Percentiles rank a stretch among this genome's conserved stretches.
Evolutionary conservation across 2,888 invertebrate genomes (phyloP).

Genomic region (Orthosia cruda): DNA sequence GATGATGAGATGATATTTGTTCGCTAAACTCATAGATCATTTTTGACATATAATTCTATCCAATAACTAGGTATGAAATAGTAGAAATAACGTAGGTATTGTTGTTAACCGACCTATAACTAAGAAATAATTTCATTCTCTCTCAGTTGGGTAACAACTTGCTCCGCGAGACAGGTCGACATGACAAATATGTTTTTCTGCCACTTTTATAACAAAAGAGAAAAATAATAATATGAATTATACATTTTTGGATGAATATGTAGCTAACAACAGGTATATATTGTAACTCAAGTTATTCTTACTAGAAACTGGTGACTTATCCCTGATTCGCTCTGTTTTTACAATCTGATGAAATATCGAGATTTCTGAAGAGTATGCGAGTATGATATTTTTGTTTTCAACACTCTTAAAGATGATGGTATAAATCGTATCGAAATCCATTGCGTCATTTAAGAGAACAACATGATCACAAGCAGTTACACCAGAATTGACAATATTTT

Average conservation of each 20-base stretch:
- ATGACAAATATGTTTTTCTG: conserved; percentile 43
- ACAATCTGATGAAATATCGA: too few species aligned
- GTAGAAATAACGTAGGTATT: neutral
- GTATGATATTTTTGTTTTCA: too few species aligned
- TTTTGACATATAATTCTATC: neutral
- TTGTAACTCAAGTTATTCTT: neutral
- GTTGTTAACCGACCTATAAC: neutral
- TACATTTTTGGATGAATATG: conserved; percentile 13
- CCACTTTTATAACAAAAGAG: conserved; percentile 16
- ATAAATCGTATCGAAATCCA: too few species aligned
- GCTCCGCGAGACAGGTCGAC: conserved; percentile 19
- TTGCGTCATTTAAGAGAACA: too few species aligned
- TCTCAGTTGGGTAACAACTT: conserved; percentile 36
- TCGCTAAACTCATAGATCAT: neutral
- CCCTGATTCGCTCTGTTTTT: too few species aligned
- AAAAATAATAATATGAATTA: neutral
- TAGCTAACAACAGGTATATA: neutral
- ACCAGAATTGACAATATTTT: too few species aligned
- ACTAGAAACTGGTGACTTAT: too few species aligned
- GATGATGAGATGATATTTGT: too few species aligned
- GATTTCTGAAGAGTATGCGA: too few species aligned
- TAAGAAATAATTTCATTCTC: conserved; percentile 15
- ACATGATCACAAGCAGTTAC: too few species aligned
- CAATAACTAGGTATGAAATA: neutral
- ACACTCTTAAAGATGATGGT: too few species aligned